Base-by-base conservation (phyloP, 2,113 vertebrate genomes). In the Ploceus nigricollis region DNA sequence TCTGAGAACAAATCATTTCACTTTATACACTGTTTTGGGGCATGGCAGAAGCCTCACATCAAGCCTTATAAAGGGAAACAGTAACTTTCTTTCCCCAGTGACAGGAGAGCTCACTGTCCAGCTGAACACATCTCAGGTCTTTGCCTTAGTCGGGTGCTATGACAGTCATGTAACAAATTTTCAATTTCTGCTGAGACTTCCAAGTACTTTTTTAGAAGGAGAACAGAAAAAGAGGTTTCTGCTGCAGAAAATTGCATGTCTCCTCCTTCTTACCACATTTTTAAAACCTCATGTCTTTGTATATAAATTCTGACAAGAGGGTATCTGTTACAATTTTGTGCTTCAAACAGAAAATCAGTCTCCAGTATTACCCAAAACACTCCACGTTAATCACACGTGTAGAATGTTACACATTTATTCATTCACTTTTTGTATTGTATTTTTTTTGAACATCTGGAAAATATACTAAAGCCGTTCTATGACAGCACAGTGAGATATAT, bases 141-240 rank as follows among this genome's bases (percentile, higher is more conserved):
- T 71, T 73, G 33, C 33, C 19, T 75, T 24, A 35, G 25, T 21
- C 0, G 0, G 28, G 4, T 47, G 5, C 6, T n/a, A 25, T 13
- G 33, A 48, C 27, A 78, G 13, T 6, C 47, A 35, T 71, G 15
- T 3, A 23, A n/a, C 5, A 93, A 68, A 28, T 31, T 72, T 54
- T 40, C 16, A 40, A 3, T 51, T 57, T 72, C 11, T 51, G 10
- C 6, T 57, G 37, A 68, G 22, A 86, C 63, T 56, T 63, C 24
- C 18, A 24, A 19, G 30, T 9, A 3, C 25, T 30, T 70, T 44
- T 51, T 40, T 33, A 22, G 16, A 33, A 61, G 2, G 7, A 93
- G 16, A 79, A 54, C 2, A 50, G 23, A 50, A 57, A 73, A 75
- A 44, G 5, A 30, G 1, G 2, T 35, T 92, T 82, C 21, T 88